Conservation (phyloP, 2,888 invertebrate genomes). For the Cephalotes varians region DNA sequence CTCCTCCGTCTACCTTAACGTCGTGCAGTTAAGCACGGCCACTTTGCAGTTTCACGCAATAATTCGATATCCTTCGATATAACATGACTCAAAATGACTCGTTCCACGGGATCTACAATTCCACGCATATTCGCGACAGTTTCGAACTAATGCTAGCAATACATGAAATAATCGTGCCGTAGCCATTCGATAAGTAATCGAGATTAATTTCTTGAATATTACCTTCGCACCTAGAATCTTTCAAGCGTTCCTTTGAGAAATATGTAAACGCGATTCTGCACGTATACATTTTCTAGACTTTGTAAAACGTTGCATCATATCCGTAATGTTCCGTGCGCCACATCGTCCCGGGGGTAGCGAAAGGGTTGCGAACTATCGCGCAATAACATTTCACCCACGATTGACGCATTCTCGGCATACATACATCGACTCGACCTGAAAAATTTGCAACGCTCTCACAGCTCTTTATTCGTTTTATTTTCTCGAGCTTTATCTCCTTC, state of each 20-base stretch:
- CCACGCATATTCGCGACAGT: not conserved
- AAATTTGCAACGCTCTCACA: conserved; percentile 23
- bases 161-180: not conserved
- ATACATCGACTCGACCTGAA: conserved; percentile 7
- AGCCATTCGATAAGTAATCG: not conserved
- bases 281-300: not conserved
- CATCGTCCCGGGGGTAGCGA: not conserved
- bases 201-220: conserved; percentile 10
- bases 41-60: conserved; percentile 8
- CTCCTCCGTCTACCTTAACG: conserved; percentile 17
- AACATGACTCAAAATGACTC: not conserved
- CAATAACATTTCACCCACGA: conserved; percentile 14
- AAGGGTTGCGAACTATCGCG: conserved; percentile 2
- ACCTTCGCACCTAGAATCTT: not conserved
- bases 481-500: conserved; percentile 6
- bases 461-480: conserved; percentile 26
- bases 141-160: not conserved
- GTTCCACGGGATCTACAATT: not conserved
- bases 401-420: not conserved
- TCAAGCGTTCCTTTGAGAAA: not conserved
- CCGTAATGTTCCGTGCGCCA: not conserved
- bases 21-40: not conserved
- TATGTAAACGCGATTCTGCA: conserved; percentile 4
- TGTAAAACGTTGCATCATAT: conserved; percentile 20
- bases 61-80: not conserved